Evolutionary conservation across 2,797 vertebrate species (phyloP).

Genomic region (Pyrocephalus nanus): DNA sequence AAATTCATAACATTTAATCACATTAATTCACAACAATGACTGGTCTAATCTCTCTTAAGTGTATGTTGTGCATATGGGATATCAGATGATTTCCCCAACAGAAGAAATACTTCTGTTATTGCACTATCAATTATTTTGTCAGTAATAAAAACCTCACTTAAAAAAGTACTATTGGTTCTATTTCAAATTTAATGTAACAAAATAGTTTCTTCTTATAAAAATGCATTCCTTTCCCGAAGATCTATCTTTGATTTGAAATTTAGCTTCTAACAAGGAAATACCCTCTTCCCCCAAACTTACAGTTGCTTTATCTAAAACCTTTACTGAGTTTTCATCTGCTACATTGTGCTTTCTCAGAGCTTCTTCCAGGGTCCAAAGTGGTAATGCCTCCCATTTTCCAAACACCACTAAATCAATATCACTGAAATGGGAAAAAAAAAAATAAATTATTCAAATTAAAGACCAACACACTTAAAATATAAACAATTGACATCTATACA

Average conservation of each 20-base stretch:
- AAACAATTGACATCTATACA: neutral
- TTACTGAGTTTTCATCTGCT: conserved; percentile 94
- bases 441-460: neutral
- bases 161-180: neutral
- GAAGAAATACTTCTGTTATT: neutral
- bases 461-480: neutral
- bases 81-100: neutral
- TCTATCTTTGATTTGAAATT: neutral
- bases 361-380: conserved; percentile 97
- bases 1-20: neutral
- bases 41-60: neutral
- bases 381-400: conserved; percentile 95
- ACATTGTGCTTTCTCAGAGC: conserved; percentile 93
- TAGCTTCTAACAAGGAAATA: neutral
- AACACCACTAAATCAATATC: conserved; percentile 98
- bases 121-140: neutral
- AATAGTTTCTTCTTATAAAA: neutral
- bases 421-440: conserved; percentile 72
- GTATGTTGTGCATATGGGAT: neutral
- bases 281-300: conserved; percentile 75
- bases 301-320: conserved; percentile 97
- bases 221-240: neutral
- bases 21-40: neutral
- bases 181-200: neutral
- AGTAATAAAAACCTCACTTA: neutral